These are phyloP conservation scores for Heliconius ismenius DNA, from an alignment of 2,888 invertebrate genomes.

Conservation along the genomic window DNA sequence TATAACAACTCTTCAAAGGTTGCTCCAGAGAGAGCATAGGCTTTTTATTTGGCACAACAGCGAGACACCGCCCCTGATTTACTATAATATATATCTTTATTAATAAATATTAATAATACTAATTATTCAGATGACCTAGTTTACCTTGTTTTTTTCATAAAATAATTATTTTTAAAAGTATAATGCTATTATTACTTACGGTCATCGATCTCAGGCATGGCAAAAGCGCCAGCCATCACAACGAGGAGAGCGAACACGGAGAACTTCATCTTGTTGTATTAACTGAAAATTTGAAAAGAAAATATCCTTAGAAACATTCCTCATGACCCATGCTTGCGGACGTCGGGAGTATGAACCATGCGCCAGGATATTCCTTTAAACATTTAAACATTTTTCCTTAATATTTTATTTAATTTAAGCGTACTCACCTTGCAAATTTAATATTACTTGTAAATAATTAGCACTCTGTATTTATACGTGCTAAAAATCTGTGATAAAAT, in stretches of 20 bases:
- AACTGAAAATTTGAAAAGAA: slow-evolving; percentile 11
- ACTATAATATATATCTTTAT: too few species aligned
- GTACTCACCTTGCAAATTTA: not conserved
- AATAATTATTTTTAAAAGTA: not conserved
- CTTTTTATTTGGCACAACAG: too few species aligned
- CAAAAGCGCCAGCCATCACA: slow-evolving; percentile 52
- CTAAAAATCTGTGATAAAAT: not conserved
- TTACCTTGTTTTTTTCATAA: not conserved
- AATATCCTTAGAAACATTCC: not conserved
- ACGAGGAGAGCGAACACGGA: slow-evolving; percentile 49
- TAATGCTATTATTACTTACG: slow-evolving; percentile 24
- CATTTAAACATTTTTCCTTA: not conserved
- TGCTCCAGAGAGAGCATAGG: too few species aligned
- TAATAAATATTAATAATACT: too few species aligned
- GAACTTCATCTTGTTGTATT: slow-evolving; percentile 53
- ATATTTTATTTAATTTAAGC: not conserved
- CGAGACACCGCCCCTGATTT: too few species aligned
- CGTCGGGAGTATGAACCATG: too few species aligned
- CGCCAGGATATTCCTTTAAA: not conserved
- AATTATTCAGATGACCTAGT: too few species aligned
- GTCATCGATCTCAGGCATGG: slow-evolving; percentile 44
- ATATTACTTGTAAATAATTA: not conserved
- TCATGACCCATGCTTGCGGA: too few species aligned
- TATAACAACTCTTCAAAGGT: too few species aligned
- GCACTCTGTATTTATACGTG: not conserved